Base-by-base conservation (phyloP, 2,113 vertebrate species). In the Hyla sarda region DNA sequence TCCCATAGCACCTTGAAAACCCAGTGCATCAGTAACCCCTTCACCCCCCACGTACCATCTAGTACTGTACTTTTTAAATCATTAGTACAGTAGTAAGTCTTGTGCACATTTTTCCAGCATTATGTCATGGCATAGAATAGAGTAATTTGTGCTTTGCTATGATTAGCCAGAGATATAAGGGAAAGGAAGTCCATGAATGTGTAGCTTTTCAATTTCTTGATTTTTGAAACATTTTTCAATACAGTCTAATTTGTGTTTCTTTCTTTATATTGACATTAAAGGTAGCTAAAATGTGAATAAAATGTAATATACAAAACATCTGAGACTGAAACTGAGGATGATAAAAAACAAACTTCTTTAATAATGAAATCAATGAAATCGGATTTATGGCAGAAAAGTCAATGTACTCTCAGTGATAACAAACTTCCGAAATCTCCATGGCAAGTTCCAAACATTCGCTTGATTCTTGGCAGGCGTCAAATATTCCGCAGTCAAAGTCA, bases 351-450 rank as follows among this genome's bases (percentile, higher is more conserved):
- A 71, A 71, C 17, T 9, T 71, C 62, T 67, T 71, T 71, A 71
- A 71, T 71, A 71, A 71, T 23, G 9, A 71, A 71, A 23, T 71
- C 1, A 41, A 41, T 71, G 37, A 17, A 58, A 52, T 11, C 60
- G 47, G 30, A 16, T 41, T 0, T 56, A 28, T 50, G 56, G 34
- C 21, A 19, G 21, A 17, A 79, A 56, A 80, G 37, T 56, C 50
- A 19, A 1, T 1, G 74, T 16, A 34, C 16, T 12, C 0, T 88
- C 90, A 96, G 30, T 91, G 95, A 34, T 95, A 95, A 80, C 95
- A 96, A 86, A 96, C 92, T 92, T 96, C 94, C 0, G 95, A 95
- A 56, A 96, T 95, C 90, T 96, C 95, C 94, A 95, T 94, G 85
- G 95, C 95, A 10, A 96, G 90, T 83, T 95, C 95, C 87, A 96